These are phyloP conservation scores for Delphinus delphis DNA, from an alignment of 2,113 vertebrate genomes.

Conservation along the genomic window DNA sequence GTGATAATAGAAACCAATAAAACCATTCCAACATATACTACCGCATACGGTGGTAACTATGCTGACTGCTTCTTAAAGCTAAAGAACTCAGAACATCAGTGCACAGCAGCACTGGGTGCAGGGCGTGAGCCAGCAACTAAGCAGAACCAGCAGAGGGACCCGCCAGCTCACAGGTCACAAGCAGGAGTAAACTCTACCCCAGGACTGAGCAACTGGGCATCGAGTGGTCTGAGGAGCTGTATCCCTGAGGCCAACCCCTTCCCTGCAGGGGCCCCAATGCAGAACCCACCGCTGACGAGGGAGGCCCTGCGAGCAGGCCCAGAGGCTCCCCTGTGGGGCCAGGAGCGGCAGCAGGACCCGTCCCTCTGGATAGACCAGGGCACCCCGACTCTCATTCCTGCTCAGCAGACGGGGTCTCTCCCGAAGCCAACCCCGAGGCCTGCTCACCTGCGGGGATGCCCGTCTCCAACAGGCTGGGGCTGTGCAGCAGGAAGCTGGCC, in stretches of 20 bases:
- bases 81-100: background rate
- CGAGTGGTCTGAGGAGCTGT: background rate
- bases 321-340: background rate
- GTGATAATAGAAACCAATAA: background rate
- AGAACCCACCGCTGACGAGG: rapidly evolving
- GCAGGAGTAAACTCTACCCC: rapidly evolving
- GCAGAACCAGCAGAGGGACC: background rate
- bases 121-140: background rate
- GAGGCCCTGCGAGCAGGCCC: background rate
- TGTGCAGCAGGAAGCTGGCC: conserved; percentile 78
- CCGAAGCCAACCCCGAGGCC: background rate
- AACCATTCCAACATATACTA: background rate
- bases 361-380: background rate
- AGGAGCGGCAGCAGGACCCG: background rate
- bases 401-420: background rate
- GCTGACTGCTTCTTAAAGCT: background rate
- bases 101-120: background rate
- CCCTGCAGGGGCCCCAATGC: background rate
- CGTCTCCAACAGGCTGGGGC: conserved; percentile 86
- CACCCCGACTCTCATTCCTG: background rate
- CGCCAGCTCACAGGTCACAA: too few relatives aligned
- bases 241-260: rapidly evolving
- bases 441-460: conserved; percentile 85
- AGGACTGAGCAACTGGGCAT: background rate
- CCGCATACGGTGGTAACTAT: background rate